Evolutionary conservation across 2,888 invertebrate genomes (phyloP).

Genomic region (Megamerina dolium): DNA sequence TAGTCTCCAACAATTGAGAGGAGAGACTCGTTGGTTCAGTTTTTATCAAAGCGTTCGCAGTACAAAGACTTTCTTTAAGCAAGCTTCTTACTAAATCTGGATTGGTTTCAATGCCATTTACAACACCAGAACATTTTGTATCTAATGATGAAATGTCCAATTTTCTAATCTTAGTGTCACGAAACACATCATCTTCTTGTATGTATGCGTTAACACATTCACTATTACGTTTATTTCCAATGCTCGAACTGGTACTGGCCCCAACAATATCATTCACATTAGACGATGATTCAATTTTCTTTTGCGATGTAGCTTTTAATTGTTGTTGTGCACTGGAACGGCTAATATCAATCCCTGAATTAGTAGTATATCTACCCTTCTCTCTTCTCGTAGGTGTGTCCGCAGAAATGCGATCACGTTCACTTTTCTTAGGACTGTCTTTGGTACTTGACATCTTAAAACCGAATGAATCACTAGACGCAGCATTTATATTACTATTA

Average conservation of each 20-base stretch:
- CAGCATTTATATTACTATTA: not conserved
- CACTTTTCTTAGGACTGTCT: constrained; percentile 45
- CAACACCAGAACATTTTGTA: constrained; percentile 19
- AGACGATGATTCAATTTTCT: constrained; percentile 23
- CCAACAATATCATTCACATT: constrained; percentile 28
- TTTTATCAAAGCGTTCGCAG: constrained; percentile 36
- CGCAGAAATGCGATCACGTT: constrained; percentile 26
- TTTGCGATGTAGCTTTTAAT: constrained; percentile 25
- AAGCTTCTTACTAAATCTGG: constrained; percentile 66
- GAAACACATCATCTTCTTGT: constrained; percentile 34
- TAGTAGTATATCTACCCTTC: constrained; percentile 32
- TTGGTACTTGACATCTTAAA: constrained; percentile 20
- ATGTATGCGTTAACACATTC: constrained; percentile 31
- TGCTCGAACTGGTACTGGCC: constrained; percentile 20
- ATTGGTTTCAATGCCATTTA: constrained; percentile 67
- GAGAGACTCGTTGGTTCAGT: constrained; percentile 37
- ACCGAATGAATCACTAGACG: constrained; percentile 4
- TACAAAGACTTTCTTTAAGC: constrained; percentile 59
- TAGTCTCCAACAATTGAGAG: constrained; percentile 40
- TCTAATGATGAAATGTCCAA: constrained; percentile 26
- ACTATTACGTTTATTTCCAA: constrained; percentile 32
- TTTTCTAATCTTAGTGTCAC: constrained; percentile 42
- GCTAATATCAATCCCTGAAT: constrained; percentile 2
- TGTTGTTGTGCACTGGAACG: constrained; percentile 10
- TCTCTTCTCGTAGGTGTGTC: constrained; percentile 44